phyloP scores from a whole-genome alignment of 2,888 invertebrate species.

The Cheilosia urbana region DNA sequence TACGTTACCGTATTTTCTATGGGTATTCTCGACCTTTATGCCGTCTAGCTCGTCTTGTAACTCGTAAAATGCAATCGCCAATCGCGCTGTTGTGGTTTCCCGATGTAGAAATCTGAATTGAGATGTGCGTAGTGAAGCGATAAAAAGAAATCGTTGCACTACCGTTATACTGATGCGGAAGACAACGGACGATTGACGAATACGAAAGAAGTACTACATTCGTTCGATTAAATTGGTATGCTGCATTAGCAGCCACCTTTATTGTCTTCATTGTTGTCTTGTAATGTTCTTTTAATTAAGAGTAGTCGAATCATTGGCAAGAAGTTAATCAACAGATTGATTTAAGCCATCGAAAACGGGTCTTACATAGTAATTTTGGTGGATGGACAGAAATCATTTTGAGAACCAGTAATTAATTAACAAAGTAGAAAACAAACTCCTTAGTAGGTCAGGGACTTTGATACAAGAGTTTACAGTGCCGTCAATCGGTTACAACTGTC shows the following conservation, averaged over 20 bases:
- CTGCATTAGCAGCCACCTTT: conserved; percentile 9
- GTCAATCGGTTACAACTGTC: too few relatives aligned
- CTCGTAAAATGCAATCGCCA: conserved; percentile 20
- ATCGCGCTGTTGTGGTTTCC: conserved; percentile 43
- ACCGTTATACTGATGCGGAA: conserved; percentile 58
- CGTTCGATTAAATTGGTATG: conserved; percentile 3
- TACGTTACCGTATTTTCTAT: conserved; percentile 2
- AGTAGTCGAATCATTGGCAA: not conserved
- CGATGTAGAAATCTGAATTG: conserved; percentile 56
- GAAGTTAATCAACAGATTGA: not conserved
- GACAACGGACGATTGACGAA: conserved; percentile 46
- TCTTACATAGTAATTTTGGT: too few relatives aligned
- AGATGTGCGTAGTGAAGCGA: conserved; percentile 56
- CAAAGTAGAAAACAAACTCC: too few relatives aligned
- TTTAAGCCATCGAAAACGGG: too few relatives aligned
- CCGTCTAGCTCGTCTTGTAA: conserved; percentile 27
- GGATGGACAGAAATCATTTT: too few relatives aligned
- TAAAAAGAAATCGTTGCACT: conserved; percentile 42
- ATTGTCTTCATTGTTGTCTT: conserved; percentile 2
- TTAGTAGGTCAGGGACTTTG: too few relatives aligned
- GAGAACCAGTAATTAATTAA: too few relatives aligned
- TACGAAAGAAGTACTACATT: conserved; percentile 32
- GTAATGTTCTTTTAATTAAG: not conserved
- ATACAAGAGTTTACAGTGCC: too few relatives aligned
- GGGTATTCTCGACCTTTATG: conserved; percentile 37